Percentiles rank a stretch among this genome's conserved stretches.
Evolutionary conservation across 2,888 invertebrate genomes (phyloP).

Genomic region (Tribolium freemani): DNA sequence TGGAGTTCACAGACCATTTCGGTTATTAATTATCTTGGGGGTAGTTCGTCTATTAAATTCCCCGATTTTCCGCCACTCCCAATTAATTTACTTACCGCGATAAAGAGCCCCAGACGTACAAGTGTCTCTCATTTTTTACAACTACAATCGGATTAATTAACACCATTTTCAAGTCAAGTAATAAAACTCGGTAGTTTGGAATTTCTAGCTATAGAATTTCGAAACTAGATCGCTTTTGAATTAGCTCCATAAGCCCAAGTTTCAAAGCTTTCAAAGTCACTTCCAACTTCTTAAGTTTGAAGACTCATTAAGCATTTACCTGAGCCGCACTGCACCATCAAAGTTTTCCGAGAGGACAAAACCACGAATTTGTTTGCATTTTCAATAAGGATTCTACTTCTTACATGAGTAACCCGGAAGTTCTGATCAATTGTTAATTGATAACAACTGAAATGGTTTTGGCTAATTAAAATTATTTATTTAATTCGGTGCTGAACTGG

Average conservation of each 20-base stretch:
- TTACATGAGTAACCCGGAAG: too few species aligned
- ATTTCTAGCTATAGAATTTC: constrained; percentile 9
- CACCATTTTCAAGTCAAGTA: not conserved
- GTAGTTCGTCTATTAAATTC: constrained; percentile 31
- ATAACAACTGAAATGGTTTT: too few species aligned
- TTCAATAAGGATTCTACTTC: too few species aligned
- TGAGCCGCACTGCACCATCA: constrained; percentile 1
- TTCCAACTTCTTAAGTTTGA: not conserved
- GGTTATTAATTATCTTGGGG: constrained; percentile 44
- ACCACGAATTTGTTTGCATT: not conserved
- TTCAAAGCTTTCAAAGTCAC: constrained; percentile 10
- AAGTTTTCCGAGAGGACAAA: not conserved
- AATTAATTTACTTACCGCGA: constrained; percentile 11
- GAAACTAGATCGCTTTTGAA: constrained; percentile 15
- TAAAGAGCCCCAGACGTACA: not conserved
- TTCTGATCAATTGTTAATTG: too few species aligned
- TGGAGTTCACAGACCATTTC: constrained; percentile 46
- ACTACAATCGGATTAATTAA: not conserved
- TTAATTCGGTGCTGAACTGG: too few species aligned
- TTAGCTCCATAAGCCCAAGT: constrained; percentile 11
- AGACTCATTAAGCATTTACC: constrained; percentile 28
- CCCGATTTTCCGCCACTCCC: constrained; percentile 9
- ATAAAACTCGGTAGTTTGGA: not conserved
- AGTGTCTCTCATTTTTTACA: not conserved
- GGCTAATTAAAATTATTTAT: too few species aligned